Base-by-base conservation (phyloP, 1,140 invertebrate genomes). In the Acromyrmex charruanus region DNA sequence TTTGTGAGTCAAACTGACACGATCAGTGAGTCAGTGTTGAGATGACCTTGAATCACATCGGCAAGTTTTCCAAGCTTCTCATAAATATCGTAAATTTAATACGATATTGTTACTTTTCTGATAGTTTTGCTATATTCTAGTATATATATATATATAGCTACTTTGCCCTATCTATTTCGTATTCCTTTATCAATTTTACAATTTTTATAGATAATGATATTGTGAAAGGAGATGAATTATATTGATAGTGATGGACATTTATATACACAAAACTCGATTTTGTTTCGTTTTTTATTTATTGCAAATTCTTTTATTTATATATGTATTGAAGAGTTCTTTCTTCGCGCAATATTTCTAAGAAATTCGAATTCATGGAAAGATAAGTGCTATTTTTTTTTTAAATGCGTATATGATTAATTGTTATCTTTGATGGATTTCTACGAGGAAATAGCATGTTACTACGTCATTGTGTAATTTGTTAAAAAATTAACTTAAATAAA, bases 1-100 rank as follows among this genome's bases (percentile, higher is more conserved):
- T 84, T 84, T 84, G 69, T 51, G 66, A 81, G 18, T 75, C 55
- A 75, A 61, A 75, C 39, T 49, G 69, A 84, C 55, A 61, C 58
- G 80, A 82, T 74, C 68, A 68, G 18, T 74, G 80, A 84, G 69
- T 84, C 80, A 84, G 39, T 49, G 80, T 3, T 25, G 69, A 61
- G 69, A 25, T 25, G 25, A 35, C 80, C 69, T 84, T 84, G 80
- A 61, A 59, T 85, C 68, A 9, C 59, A 69, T 72, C 12, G 10
- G 6, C 3, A 18, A 68, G n/a, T 21, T 75, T 75, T 21, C 21
- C 25, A 55, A 25, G 5, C 58, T 63, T 61, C 10, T 44, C 14
- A 31, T 5, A 68, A n/a, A 39, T 44, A 35, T 35, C 49, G 68
- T 55, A 71, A 35, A 71, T 71, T 59, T n/a, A 25, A 18, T 31